Percentiles rank a stretch among this genome's conserved stretches.
Conservation (phyloP, 2,888 invertebrate species). For the Drosophila mercatorum region DNA sequence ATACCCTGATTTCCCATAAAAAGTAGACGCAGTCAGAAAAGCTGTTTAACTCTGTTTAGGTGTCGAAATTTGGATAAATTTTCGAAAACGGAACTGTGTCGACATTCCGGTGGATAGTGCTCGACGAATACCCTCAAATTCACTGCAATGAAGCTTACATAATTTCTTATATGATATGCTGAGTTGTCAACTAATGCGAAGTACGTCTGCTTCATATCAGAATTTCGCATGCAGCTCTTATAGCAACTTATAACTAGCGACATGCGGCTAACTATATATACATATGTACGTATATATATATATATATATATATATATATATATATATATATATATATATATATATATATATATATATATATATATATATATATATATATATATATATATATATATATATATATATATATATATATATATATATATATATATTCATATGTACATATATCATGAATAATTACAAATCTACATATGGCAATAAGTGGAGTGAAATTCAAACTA, state of each 20-base stretch:
- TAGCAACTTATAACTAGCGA: too few species aligned
- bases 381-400: too few species aligned
- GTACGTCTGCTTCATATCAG: too few species aligned
- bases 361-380: neutral
- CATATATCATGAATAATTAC: constrained; percentile 8
- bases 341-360: too few species aligned
- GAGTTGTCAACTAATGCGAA: too few species aligned
- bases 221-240: too few species aligned
- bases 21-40: neutral
- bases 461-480: constrained; percentile 2
- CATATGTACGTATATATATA: too few species aligned
- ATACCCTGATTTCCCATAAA: neutral
- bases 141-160: too few species aligned
- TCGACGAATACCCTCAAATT: neutral
- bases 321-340: neutral
- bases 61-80: neutral
- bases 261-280: too few species aligned
- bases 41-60: neutral
- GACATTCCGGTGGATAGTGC: neutral
- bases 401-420: too few species aligned
- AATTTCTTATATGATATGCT: too few species aligned
- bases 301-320: too few species aligned
- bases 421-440: neutral
- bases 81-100: constrained; percentile 4
- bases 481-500: neutral